Evolutionary conservation across 2,797 vertebrate genomes (phyloP).

Genomic region (Eurystomus glaucurus): DNA sequence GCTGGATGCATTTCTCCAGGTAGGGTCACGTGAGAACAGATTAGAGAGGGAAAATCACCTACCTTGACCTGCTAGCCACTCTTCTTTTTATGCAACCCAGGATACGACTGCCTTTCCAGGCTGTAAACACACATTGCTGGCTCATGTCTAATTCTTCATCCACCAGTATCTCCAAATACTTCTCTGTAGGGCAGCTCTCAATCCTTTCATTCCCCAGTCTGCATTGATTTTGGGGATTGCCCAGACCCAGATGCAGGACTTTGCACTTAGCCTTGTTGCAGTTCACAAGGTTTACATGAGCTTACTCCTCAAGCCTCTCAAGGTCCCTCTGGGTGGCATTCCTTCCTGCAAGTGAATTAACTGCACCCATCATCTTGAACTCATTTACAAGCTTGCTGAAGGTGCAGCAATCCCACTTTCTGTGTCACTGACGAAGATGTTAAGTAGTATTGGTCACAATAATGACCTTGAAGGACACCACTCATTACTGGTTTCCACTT

Average conservation of each 20-base stretch:
- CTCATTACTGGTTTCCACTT: background rate
- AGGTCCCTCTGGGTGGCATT: background rate
- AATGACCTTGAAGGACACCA: background rate
- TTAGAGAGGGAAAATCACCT: background rate
- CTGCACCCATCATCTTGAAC: background rate
- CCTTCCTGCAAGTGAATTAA: background rate
- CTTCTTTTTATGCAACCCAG: background rate
- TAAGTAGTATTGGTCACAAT: background rate
- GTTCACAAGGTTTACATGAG: background rate
- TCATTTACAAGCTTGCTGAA: too few species aligned
- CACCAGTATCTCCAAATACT: background rate
- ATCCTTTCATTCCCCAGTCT: background rate
- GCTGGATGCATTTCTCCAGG: background rate
- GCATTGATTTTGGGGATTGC: background rate
- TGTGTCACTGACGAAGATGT: background rate
- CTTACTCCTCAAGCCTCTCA: background rate
- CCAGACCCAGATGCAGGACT: background rate
- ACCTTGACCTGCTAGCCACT: background rate
- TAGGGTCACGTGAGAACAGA: background rate
- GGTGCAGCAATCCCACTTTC: background rate
- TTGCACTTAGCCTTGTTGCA: background rate
- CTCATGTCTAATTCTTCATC: background rate
- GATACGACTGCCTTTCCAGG: rapidly evolving
- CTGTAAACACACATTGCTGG: background rate
- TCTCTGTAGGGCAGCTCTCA: background rate